Percentiles rank a stretch among this genome's conserved stretches.
phyloP scores from a whole-genome alignment of 2,113 vertebrate species.

The Clarias macrocephalus region DNA sequence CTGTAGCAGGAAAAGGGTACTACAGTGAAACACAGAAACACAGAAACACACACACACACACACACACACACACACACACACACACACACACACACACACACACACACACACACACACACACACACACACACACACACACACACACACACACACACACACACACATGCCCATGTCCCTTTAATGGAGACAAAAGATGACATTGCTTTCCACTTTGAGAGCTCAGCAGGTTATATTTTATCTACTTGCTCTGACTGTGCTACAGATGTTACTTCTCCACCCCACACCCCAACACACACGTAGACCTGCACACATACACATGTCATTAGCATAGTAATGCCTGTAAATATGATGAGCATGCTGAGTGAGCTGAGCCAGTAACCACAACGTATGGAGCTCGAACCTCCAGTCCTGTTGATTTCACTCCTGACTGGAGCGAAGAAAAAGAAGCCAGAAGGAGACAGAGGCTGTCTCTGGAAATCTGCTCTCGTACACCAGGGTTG shows the following conservation, averaged over 20 bases:
- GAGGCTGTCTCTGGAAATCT: slow-evolving; percentile 19
- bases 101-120: slow-evolving; percentile 11
- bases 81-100: slow-evolving; percentile 11
- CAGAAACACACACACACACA: slow-evolving; percentile 11
- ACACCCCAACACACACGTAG: not conserved
- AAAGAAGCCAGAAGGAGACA: slow-evolving; percentile 16
- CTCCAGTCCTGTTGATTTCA: slow-evolving; percentile 37
- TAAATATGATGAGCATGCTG: slow-evolving; percentile 49
- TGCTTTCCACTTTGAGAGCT: slow-evolving; percentile 45
- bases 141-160: slow-evolving; percentile 16
- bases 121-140: slow-evolving; percentile 12
- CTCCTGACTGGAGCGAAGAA: slow-evolving; percentile 37
- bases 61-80: slow-evolving; percentile 11
- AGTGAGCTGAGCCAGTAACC: slow-evolving; percentile 28
- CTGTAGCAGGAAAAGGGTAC: slow-evolving; percentile 8
- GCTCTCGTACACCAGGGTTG: slow-evolving; percentile 12
- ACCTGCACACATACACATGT: slow-evolving; percentile 12
- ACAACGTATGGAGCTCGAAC: slow-evolving; percentile 5
- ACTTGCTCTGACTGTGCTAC: slow-evolving; percentile 39
- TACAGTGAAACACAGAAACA: slow-evolving; percentile 2
- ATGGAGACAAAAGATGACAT: slow-evolving; percentile 44
- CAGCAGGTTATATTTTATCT: slow-evolving; percentile 46
- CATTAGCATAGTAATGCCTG: slow-evolving; percentile 52
- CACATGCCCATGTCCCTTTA: slow-evolving; percentile 12
- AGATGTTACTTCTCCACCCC: slow-evolving; percentile 39